A percentile compares a stretch with the other conserved stretches of the same genome.
These are phyloP conservation scores for Athalia cordata DNA, from an alignment of 2,888 invertebrate species.

Conservation along the genomic window DNA sequence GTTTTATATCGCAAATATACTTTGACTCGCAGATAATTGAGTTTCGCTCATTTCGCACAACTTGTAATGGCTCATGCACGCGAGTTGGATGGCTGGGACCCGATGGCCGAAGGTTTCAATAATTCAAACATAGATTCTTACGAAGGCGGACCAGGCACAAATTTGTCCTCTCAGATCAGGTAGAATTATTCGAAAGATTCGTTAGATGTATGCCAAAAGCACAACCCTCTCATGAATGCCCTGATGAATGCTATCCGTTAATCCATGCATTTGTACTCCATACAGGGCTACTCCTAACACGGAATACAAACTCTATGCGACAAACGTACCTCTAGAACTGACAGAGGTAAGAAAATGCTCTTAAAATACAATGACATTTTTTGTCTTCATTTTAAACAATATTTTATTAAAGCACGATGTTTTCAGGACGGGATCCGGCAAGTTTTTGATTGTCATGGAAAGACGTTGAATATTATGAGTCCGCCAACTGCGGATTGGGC, in stretches of 20 bases:
- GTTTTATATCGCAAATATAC: too few relatives aligned
- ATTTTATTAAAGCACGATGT: slow-evolving; percentile 29
- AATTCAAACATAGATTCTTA: slow-evolving; percentile 12
- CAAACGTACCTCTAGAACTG: slow-evolving; percentile 61
- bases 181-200: background rate
- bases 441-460: slow-evolving; percentile 59
- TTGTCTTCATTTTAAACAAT: background rate
- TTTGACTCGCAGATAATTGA: too few relatives aligned
- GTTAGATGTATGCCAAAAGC: background rate
- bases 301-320: slow-evolving; percentile 58
- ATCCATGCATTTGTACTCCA: background rate
- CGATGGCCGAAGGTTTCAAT: slow-evolving; percentile 14
- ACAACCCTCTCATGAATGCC: background rate
- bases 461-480: slow-evolving; percentile 52
- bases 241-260: background rate
- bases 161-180: slow-evolving; percentile 23
- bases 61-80: slow-evolving; percentile 13
- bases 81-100: slow-evolving; percentile 17
- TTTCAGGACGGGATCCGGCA: slow-evolving; percentile 57
- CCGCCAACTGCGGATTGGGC: slow-evolving; percentile 56
- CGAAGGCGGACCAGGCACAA: slow-evolving; percentile 14
- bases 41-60: too few relatives aligned
- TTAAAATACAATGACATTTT: too few relatives aligned
- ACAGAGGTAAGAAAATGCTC: slow-evolving; percentile 52
- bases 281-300: slow-evolving; percentile 1